These are phyloP conservation scores for Bovichtus variegatus DNA, from an alignment of 2,797 vertebrate species.

Conservation along the genomic window DNA sequence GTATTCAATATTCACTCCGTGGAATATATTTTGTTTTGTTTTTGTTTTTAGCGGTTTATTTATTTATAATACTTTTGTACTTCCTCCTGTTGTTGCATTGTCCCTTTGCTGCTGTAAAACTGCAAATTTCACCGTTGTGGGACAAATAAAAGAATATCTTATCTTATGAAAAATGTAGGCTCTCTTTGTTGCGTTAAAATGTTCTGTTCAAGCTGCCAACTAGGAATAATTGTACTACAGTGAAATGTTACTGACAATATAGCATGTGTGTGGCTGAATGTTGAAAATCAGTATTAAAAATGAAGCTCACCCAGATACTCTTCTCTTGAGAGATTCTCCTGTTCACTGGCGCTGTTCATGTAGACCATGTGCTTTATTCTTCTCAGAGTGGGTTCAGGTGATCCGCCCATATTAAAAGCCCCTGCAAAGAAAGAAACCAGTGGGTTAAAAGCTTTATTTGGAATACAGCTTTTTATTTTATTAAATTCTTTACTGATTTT, in stretches of 20 bases:
- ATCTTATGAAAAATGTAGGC: neutral
- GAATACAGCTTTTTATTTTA: neutral
- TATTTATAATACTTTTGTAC: no score
- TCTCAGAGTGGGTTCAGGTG: conserved; percentile 40
- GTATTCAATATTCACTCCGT: no score
- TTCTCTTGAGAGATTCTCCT: neutral
- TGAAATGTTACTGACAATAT: neutral
- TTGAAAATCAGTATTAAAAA: neutral
- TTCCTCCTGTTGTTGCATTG: no score
- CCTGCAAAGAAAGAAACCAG: conserved; percentile 50
- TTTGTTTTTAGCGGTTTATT: no score
- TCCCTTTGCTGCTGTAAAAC: no score
- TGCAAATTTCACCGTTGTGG: no score
- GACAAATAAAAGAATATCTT: no score
- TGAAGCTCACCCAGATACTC: conserved; percentile 69
- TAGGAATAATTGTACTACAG: neutral
- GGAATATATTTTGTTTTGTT: no score
- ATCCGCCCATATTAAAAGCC: conserved; percentile 74
- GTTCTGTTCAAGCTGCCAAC: neutral
- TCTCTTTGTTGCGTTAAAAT: neutral
- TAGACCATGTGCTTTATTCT: conserved; percentile 70
- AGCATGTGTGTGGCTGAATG: neutral
- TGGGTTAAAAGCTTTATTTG: neutral
- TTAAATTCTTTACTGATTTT: neutral
- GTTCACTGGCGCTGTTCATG: conserved; percentile 2